phyloP scores from a whole-genome alignment of 64 coral and sea anemone genomes.

The Pachyseris speciosa region DNA sequence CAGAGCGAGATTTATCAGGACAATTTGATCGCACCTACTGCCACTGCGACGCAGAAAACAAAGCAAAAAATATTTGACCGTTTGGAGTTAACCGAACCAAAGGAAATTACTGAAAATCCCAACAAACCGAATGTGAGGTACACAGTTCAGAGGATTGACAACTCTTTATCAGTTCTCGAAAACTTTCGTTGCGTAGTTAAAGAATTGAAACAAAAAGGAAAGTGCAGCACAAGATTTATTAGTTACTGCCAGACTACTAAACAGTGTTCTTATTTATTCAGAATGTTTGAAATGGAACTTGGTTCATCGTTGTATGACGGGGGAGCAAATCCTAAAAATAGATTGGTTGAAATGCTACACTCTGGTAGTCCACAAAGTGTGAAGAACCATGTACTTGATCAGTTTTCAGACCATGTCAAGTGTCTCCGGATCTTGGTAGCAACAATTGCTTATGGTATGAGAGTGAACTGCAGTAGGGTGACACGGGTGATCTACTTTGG shows the following conservation, averaged over 20 bases:
- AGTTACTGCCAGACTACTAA: neutral
- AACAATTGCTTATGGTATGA: neutral
- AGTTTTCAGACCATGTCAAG: neutral
- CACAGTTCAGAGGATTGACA: neutral
- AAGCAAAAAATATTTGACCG: conserved; percentile 41
- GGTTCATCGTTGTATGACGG: neutral
- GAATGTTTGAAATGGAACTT: neutral
- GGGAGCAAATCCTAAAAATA: too few species aligned
- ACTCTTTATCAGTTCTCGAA: neutral
- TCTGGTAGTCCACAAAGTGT: too few species aligned
- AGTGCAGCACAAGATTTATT: too few species aligned
- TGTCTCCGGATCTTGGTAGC: neutral
- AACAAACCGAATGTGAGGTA: neutral
- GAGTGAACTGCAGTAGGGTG: too few species aligned
- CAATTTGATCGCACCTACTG: conserved; percentile 38
- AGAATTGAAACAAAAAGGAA: too few species aligned
- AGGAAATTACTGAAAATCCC: neutral
- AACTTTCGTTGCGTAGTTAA: too few species aligned
- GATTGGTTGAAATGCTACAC: too few species aligned
- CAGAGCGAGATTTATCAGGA: conserved; percentile 15
- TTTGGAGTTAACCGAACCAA: conserved; percentile 30
- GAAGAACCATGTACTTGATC: too few species aligned
- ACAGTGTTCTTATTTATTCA: neutral
- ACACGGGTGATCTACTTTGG: too few species aligned
- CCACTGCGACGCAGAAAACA: conserved; percentile 31